phyloP scores from a whole-genome alignment of 1,140 invertebrate genomes.

The Mya arenaria region DNA sequence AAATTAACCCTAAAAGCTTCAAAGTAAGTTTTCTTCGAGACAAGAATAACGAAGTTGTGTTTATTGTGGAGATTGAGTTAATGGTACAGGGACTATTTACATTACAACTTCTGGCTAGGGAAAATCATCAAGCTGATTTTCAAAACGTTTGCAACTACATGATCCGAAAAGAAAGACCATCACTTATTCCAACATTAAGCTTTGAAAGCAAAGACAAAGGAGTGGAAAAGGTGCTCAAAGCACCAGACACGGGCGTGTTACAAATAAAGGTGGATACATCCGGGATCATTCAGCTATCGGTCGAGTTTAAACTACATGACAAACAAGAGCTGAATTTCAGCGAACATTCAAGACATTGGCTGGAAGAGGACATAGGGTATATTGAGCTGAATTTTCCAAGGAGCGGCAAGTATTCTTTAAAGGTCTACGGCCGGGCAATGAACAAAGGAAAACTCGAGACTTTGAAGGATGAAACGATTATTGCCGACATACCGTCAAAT shows the following conservation, averaged over 20 bases:
- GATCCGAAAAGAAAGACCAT: constrained; percentile 16
- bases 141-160: constrained; percentile 34
- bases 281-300: neutral
- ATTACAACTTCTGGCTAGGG: neutral
- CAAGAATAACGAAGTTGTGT: constrained; percentile 17
- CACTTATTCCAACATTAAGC: neutral
- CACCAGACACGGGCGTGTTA: constrained; percentile 1
- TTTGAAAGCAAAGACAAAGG: neutral
- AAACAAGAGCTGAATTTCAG: constrained; percentile 3
- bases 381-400: constrained; percentile 39
- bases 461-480: constrained; percentile 20
- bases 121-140: neutral
- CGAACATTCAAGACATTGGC: constrained; percentile 22
- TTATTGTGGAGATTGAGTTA: constrained; percentile 19
- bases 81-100: constrained; percentile 13
- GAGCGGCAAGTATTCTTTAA: constrained; percentile 9
- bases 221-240: neutral
- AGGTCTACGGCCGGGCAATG: neutral
- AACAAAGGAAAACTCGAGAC: neutral
- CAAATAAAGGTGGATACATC: neutral
- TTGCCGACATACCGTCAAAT: neutral
- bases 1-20: neutral
- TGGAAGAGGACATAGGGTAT: neutral
- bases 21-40: constrained; percentile 20
- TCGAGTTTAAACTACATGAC: constrained; percentile 5